Conservation (phyloP, 2,888 invertebrate species). For the Andrena marginata region DNA sequence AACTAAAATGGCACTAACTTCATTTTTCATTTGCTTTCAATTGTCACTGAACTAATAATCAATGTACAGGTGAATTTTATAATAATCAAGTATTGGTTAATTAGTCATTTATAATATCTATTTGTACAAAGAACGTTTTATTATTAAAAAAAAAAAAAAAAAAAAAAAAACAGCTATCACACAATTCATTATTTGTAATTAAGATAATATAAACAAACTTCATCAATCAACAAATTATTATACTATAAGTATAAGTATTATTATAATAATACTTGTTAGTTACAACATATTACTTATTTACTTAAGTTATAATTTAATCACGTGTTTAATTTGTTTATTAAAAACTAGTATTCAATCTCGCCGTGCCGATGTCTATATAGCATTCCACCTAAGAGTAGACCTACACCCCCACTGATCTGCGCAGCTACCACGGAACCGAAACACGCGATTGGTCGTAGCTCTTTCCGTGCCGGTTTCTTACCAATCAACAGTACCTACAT, state of each 20-base stretch:
- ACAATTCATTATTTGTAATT: neutral
- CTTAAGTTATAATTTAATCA: constrained; percentile 1
- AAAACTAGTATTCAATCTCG: constrained; percentile 1
- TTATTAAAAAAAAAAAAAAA: too few relatives aligned
- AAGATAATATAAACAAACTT: neutral
- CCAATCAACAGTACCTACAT: too few relatives aligned
- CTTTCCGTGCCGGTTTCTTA: too few relatives aligned
- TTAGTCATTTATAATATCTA: neutral
- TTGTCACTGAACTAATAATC: constrained; percentile 4
- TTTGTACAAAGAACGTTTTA: constrained; percentile 2
- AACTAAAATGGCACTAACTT: neutral
- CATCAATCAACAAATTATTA: constrained; percentile 11
- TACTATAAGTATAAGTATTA: too few relatives aligned
- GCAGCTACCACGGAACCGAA: too few relatives aligned
- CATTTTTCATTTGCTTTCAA: neutral
- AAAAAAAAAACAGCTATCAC: neutral
- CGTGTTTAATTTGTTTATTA: constrained; percentile 12
- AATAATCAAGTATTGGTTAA: neutral
- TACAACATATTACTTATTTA: constrained; percentile 9
- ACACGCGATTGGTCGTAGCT: too few relatives aligned
- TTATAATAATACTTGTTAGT: constrained; percentile 4
- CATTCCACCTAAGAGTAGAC: too few relatives aligned
- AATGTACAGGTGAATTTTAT: neutral
- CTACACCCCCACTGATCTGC: too few relatives aligned
- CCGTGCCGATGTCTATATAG: too few relatives aligned